Base-by-base conservation (phyloP, 2,888 invertebrate genomes). In the Marasmarcha lunaedactyla region DNA sequence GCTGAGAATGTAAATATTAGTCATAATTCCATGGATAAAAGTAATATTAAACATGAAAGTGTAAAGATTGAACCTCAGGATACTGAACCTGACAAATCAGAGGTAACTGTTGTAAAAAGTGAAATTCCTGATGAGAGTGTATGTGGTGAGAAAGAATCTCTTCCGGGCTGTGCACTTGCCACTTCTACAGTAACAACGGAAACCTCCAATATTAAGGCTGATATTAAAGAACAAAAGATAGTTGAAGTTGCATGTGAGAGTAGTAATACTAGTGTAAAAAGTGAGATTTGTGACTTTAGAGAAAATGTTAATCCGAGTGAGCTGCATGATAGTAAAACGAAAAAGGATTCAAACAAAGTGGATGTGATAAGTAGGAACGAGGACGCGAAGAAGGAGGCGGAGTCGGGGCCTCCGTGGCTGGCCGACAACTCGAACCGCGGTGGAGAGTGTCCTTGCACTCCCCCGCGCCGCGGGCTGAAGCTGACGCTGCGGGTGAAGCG, bases 401-500 rank as follows among this genome's bases (percentile, higher is more conserved):
- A 66, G 37, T 58, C 64, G 15, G 73, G 70, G 25, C 78, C 77
- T 14, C 72, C 76, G 20, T 78, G 78, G 81, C 50, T 77, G 55
- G 69, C 55, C 44, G 84, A 77, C 46, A 78, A 72, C 52, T 72
- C 77, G n/a, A 79, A 77, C 46, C 77, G 72, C 54, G 71, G 73
- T 49, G 68, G 63, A 49, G 79, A 76, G 46, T 83, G 83, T 47
- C 88, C 87, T 1, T 83, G 79, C 43, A 87, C 88, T 12, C 87
- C 88, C 11, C 87, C 87, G 36, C 71, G 86, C 4, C 77, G 87
- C 38, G 86, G 91, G 3, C 67, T 94, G 38, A 94, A 94, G 61
- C 67, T 95, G 45, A 94, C 94, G 4, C 71, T 95, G 43, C 87
- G 94, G 3, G 92, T 95, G 87, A 95, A 95, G 65, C 88, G 94